Conservation (phyloP, 2,797 vertebrate species). For the Argyrosomus regius region DNA sequence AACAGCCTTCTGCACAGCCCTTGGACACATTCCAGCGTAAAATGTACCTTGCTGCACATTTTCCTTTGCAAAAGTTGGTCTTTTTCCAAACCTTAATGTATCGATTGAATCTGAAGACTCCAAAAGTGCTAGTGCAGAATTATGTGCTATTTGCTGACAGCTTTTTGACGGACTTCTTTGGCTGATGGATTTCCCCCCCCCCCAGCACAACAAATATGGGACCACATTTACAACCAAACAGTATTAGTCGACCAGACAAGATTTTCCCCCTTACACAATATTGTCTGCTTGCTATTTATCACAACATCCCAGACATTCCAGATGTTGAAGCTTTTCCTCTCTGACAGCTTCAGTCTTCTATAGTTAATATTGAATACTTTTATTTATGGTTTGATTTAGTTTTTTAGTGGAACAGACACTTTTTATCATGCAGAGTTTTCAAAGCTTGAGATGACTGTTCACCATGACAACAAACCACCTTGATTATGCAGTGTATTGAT, state of each 20-base stretch:
- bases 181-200: slow-evolving; percentile 6
- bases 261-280: background rate
- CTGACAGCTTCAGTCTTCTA: slow-evolving; percentile 21
- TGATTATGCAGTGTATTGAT: background rate
- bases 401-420: slow-evolving; percentile 5
- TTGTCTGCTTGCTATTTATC: slow-evolving; percentile 7
- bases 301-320: slow-evolving; percentile 22
- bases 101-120: slow-evolving; percentile 29
- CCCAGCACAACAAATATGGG: slow-evolving; percentile 8
- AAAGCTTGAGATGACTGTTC: slow-evolving; percentile 30
- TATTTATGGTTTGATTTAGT: slow-evolving; percentile 11
- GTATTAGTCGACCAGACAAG: background rate
- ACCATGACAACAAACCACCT: slow-evolving; percentile 28
- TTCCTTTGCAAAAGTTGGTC: slow-evolving; percentile 49
- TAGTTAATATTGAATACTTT: slow-evolving; percentile 6
- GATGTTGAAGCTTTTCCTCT: slow-evolving; percentile 21
- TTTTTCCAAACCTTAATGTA: slow-evolving; percentile 59
- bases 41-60: slow-evolving; percentile 42
- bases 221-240: slow-evolving; percentile 28
- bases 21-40: slow-evolving; percentile 45
- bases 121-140: slow-evolving; percentile 28
- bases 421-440: slow-evolving; percentile 20
- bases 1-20: slow-evolving; percentile 25
- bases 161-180: slow-evolving; percentile 31
- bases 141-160: slow-evolving; percentile 43